Evolutionary conservation across 2,797 vertebrate species (phyloP).

Genomic region (Falco novaeseelandiae): DNA sequence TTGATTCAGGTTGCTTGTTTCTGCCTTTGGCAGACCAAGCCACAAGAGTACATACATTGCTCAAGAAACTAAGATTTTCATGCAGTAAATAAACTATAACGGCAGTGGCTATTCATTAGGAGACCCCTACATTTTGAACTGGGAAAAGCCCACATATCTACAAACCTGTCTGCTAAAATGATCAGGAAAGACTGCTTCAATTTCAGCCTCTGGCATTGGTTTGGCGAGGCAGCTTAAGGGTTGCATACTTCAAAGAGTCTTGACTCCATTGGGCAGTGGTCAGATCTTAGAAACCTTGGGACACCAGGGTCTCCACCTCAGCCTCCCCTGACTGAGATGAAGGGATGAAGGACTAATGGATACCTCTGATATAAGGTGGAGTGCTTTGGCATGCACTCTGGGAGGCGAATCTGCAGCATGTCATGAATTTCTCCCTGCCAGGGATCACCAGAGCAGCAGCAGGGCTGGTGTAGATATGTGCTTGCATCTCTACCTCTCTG

Average conservation of each 20-base stretch:
- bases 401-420: not conserved
- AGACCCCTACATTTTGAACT: not conserved
- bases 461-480: not conserved
- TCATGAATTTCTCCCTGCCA: not conserved
- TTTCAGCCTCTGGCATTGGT: not conserved
- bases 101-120: not conserved
- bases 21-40: slow-evolving; percentile 10
- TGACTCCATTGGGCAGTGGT: not conserved
- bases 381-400: not conserved
- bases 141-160: not conserved
- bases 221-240: not conserved
- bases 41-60: not conserved
- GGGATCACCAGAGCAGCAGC: not conserved
- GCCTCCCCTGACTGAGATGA: not conserved
- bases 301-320: not conserved
- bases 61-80: not conserved
- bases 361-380: not conserved
- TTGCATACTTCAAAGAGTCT: not conserved
- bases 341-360: not conserved
- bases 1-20: slow-evolving; percentile 56
- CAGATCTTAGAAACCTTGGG: not conserved
- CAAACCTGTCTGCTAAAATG: not conserved
- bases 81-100: not conserved
- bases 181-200: not conserved
- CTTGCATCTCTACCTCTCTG: not conserved